Base-by-base conservation (phyloP, 2,888 invertebrate species). In the Meteorus cinctellus region DNA sequence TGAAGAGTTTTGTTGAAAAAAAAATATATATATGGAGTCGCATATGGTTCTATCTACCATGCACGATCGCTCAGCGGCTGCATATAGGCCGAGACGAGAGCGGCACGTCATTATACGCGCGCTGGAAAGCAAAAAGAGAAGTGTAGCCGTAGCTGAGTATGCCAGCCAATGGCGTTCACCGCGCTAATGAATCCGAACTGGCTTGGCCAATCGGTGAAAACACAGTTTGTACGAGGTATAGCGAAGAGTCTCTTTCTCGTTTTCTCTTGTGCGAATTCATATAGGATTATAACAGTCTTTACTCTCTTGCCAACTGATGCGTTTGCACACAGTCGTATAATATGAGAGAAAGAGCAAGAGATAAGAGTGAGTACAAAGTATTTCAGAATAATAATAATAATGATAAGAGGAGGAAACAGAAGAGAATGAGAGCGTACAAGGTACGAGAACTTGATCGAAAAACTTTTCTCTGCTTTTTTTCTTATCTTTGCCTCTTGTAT, bases 131-230 rank as follows among this genome's bases (percentile, higher is more conserved):
- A 59, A 75, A 72, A 73, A 59, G 55, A 71, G 51, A 66, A 55
- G 62, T 60, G 65, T 60, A 66, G 41, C 62, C 41, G 65, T 55
- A 45, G 48, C 31, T 67, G 66, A 69, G 71, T 41, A 69, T 65
- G 72, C 59, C 82, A 81, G 84, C 86, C 86, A 87, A 86, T 86
- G 82, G 80, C 77, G 73, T 80, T 76, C 78, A 82, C 81, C 83
- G 83, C 82, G 85, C 85, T 87, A 87, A 87, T 87, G 87, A 87
- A 87, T 86, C 87, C 82, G 81, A 87, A 85, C 84, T 82, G 80
- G 82, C 83, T 81, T 84, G 77, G 80, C 87, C 87, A 87, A 87
- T 87, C 80, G 83, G 78, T 79, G 77, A 31, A 55, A 60, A 63
- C 77, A 66, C 72, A 60, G 60, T 14, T 31, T 60, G 41, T 70